Conservation (phyloP, 2,888 invertebrate species). For the Dasysyrphus tricinctus region DNA sequence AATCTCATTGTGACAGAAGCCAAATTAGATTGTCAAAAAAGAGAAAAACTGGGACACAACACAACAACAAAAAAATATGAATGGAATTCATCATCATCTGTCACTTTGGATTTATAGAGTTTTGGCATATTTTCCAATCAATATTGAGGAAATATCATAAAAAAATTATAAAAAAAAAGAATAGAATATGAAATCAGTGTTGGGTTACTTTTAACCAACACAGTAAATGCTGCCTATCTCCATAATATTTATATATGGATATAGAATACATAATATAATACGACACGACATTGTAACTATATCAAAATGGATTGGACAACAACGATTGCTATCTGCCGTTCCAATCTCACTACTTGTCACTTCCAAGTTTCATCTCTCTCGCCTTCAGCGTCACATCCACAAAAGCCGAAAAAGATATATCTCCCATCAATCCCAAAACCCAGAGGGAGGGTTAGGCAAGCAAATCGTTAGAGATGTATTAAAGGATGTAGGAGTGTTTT, state of each 20-base stretch:
- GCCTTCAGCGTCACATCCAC: constrained; percentile 42
- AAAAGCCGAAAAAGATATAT: constrained; percentile 66
- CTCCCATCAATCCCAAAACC: constrained; percentile 45
- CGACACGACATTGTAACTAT: constrained; percentile 2
- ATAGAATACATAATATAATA: background rate
- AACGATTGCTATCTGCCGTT: constrained; percentile 64
- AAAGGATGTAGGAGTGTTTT: constrained; percentile 21
- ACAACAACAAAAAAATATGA: background rate
- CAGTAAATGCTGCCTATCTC: background rate
- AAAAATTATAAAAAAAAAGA: background rate
- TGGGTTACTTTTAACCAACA: constrained; percentile 20
- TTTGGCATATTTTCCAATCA: constrained; percentile 10
- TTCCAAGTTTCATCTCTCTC: constrained; percentile 53
- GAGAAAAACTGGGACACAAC: background rate
- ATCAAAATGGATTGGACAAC: constrained; percentile 46
- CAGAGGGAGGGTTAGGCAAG: background rate
- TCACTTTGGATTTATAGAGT: constrained; percentile 1
- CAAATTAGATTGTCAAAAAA: constrained; percentile 33
- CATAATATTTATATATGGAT: background rate
- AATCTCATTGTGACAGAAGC: constrained; percentile 28
- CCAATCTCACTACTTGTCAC: constrained; percentile 51
- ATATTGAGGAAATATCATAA: background rate
- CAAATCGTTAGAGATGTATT: constrained; percentile 16
- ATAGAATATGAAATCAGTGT: constrained; percentile 1
- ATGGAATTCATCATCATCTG: constrained; percentile 19